These are phyloP conservation scores for Eufriesea mexicana DNA, from an alignment of 1,140 invertebrate species.

Conservation along the genomic window DNA sequence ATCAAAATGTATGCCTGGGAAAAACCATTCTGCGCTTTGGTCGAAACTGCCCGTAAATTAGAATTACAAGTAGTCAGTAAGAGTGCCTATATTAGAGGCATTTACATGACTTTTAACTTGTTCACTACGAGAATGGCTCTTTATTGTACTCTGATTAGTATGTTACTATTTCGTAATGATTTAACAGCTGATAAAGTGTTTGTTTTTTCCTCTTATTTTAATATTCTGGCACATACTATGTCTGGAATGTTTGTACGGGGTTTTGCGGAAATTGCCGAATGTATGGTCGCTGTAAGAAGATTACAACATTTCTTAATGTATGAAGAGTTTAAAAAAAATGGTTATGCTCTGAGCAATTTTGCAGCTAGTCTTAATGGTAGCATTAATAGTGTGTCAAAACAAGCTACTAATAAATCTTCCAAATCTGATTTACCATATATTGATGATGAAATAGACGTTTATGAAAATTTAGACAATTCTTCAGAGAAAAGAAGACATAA, in stretches of 20 bases:
- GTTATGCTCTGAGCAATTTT: neutral
- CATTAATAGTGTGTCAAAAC: slow-evolving; percentile 53
- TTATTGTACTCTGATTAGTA: slow-evolving; percentile 85
- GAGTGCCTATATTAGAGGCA: slow-evolving; percentile 87
- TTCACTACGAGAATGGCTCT: slow-evolving; percentile 87
- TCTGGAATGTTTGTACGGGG: slow-evolving; percentile 88
- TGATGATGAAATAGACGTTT: slow-evolving; percentile 66
- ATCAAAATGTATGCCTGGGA: slow-evolving; percentile 94
- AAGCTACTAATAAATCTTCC: slow-evolving; percentile 43
- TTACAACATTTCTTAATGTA: slow-evolving; percentile 83
- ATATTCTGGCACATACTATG: slow-evolving; percentile 86
- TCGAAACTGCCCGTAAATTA: slow-evolving; percentile 84
- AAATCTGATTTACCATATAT: slow-evolving; percentile 72
- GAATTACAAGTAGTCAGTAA: slow-evolving; percentile 86
- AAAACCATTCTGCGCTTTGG: slow-evolving; percentile 86
- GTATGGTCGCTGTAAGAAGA: slow-evolving; percentile 84
- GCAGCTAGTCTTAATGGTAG: slow-evolving; percentile 53
- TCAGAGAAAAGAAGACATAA: slow-evolving; percentile 60
- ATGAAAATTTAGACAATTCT: slow-evolving; percentile 22
- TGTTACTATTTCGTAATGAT: slow-evolving; percentile 82
- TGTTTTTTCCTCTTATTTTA: slow-evolving; percentile 86
- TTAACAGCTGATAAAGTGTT: slow-evolving; percentile 86
- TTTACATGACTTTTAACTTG: slow-evolving; percentile 89
- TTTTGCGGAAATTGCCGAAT: slow-evolving; percentile 85
- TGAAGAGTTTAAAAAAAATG: slow-evolving; percentile 80